phyloP scores from a whole-genome alignment of 2,888 invertebrate species.

The Amphiduros pacificus region DNA sequence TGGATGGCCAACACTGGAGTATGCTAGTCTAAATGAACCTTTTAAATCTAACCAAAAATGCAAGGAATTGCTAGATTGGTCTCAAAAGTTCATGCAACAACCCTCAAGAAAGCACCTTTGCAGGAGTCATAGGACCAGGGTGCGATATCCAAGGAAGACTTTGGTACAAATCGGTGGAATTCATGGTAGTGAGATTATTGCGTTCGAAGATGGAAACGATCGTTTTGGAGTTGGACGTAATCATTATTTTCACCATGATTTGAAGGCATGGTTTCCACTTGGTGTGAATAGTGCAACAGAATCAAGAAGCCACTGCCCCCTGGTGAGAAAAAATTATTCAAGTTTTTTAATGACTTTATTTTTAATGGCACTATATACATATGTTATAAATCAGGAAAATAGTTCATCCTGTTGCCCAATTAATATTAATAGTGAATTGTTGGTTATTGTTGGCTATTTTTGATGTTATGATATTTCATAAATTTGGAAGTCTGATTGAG shows the following conservation, averaged over 20 bases:
- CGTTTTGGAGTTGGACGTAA: slow-evolving; percentile 13
- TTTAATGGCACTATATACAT: too few relatives aligned
- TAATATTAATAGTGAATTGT: too few relatives aligned
- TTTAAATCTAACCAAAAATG: slow-evolving; percentile 22
- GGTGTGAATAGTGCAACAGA: slow-evolving; percentile 20
- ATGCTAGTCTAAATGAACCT: slow-evolving; percentile 16
- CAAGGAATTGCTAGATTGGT: slow-evolving; percentile 14
- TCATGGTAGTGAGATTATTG: not conserved
- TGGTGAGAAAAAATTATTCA: too few relatives aligned
- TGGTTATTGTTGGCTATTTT: too few relatives aligned
- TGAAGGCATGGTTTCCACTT: slow-evolving; percentile 23
- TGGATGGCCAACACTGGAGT: slow-evolving; percentile 28
- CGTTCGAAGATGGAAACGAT: not conserved
- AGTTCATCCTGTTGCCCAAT: too few relatives aligned
- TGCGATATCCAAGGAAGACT: slow-evolving; percentile 19
- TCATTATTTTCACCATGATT: slow-evolving; percentile 22
- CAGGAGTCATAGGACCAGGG: slow-evolving; percentile 22
- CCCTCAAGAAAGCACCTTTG: slow-evolving; percentile 18
- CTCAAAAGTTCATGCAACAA: slow-evolving; percentile 21
- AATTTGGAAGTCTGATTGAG: too few relatives aligned
- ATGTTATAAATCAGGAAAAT: too few relatives aligned
- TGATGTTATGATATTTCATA: too few relatives aligned
- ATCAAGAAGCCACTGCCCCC: slow-evolving; percentile 21
- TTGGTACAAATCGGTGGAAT: slow-evolving; percentile 26
- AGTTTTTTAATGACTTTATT: too few relatives aligned